Conservation (phyloP, 1,140 invertebrate genomes). For the Dendroctonus valens region DNA sequence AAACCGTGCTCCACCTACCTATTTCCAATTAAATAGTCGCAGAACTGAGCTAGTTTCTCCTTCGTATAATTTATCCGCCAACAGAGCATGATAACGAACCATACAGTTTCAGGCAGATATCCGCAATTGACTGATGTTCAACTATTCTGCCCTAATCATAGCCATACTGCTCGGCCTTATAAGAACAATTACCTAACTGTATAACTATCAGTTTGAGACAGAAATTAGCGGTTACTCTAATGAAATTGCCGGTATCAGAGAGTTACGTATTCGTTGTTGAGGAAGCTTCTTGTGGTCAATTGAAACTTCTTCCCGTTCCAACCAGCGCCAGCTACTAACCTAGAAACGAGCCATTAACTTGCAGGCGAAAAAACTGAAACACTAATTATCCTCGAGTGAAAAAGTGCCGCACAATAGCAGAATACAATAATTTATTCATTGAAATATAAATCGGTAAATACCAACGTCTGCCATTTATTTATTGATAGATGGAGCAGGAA, state of each 20-base stretch:
- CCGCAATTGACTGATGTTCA: slow-evolving; percentile 15
- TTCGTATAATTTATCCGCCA: slow-evolving; percentile 4
- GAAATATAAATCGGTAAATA: slow-evolving; percentile 20
- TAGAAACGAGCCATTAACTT: background rate
- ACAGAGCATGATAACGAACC: slow-evolving; percentile 10
- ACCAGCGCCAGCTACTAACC: background rate
- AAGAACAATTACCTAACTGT: slow-evolving; percentile 35
- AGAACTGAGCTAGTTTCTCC: no score
- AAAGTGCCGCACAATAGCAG: background rate
- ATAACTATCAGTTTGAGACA: slow-evolving; percentile 32
- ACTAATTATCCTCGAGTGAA: background rate
- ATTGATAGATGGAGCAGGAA: slow-evolving; percentile 16
- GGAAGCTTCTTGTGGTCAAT: slow-evolving; percentile 12
- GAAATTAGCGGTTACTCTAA: slow-evolving; percentile 30
- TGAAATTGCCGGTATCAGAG: slow-evolving; percentile 28
- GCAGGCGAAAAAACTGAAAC: background rate
- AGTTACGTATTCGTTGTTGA: slow-evolving; percentile 15
- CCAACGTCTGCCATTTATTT: slow-evolving; percentile 16
- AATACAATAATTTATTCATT: slow-evolving; percentile 22
- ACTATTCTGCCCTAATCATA: slow-evolving; percentile 12
- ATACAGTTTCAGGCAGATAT: slow-evolving; percentile 8
- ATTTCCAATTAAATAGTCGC: no score
- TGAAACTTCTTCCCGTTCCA: background rate
- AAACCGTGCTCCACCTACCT: no score
- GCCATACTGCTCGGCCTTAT: slow-evolving; percentile 21